These are phyloP conservation scores for Agonopterix heracliana DNA, from an alignment of 2,888 invertebrate genomes.

Conservation along the genomic window DNA sequence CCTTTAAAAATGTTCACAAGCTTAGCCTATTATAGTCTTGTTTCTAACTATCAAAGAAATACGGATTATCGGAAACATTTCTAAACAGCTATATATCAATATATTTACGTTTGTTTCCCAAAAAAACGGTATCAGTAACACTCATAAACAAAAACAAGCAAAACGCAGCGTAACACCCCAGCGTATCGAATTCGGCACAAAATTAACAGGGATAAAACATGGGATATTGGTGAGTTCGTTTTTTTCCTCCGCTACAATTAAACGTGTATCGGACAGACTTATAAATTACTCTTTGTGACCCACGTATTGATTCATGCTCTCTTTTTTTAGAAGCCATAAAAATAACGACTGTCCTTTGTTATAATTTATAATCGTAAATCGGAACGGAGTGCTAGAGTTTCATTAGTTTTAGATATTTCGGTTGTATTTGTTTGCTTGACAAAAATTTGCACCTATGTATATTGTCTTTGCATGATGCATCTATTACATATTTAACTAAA, in stretches of 20 bases:
- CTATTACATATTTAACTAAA: too few species aligned
- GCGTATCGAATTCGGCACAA: conserved; percentile 48
- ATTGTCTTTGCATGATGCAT: too few species aligned
- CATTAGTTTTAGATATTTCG: conserved; percentile 24
- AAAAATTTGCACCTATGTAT: too few species aligned
- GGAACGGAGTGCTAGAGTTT: conserved; percentile 39
- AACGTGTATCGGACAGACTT: conserved; percentile 42
- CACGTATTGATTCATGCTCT: conserved; percentile 52
- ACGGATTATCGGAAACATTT: too few species aligned
- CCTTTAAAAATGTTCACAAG: too few species aligned
- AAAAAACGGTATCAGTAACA: conserved; percentile 5
- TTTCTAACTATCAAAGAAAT: too few species aligned
- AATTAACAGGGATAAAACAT: conserved; percentile 48
- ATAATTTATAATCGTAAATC: conserved; percentile 56
- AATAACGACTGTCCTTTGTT: conserved; percentile 64
- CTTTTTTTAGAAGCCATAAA: conserved; percentile 66
- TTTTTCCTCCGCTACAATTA: conserved; percentile 53
- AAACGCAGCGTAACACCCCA: conserved; percentile 26
- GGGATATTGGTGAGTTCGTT: conserved; percentile 22
- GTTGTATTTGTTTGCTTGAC: background rate
- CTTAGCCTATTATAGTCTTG: too few species aligned
- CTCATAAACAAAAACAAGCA: conserved; percentile 29
- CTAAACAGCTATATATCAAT: too few species aligned
- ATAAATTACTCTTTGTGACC: conserved; percentile 61
- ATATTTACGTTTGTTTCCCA: background rate